Percentiles rank a stretch among this genome's conserved stretches.
These are phyloP conservation scores for Gorsachius goisagi DNA, from an alignment of 2,113 vertebrate species.

Conservation along the genomic window DNA sequence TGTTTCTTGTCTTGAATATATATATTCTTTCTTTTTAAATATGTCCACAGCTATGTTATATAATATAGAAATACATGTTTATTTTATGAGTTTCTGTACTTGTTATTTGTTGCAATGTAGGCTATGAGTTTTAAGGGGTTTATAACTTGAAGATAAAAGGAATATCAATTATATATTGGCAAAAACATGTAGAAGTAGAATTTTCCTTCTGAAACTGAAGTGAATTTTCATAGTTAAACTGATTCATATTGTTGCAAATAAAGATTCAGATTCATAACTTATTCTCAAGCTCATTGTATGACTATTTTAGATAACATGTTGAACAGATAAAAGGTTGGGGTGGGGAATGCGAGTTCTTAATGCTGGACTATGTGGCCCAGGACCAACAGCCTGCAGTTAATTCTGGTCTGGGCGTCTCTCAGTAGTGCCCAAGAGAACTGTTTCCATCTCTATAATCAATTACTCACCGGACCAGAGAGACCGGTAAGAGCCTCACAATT, in stretches of 20 bases:
- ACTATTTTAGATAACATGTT: neutral
- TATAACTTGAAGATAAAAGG: neutral
- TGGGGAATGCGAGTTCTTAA: neutral
- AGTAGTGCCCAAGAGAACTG: neutral
- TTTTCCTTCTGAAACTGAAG: neutral
- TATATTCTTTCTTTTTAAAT: neutral
- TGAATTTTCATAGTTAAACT: neutral
- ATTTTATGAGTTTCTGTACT: neutral
- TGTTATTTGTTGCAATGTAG: neutral
- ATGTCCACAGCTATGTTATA: neutral
- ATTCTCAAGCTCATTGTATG: neutral
- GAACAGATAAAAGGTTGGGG: neutral
- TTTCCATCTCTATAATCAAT: neutral
- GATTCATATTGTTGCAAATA: neutral
- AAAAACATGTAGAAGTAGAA: neutral
- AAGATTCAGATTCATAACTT: neutral
- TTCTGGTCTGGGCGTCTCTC: neutral
- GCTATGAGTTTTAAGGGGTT: neutral
- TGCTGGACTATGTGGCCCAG: rapidly evolving
- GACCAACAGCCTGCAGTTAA: neutral
- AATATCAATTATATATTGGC: neutral
- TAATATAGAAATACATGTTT: neutral
- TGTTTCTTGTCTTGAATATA: neutral
- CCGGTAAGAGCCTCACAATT: neutral
- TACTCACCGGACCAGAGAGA: neutral